These are phyloP conservation scores for Tuta absoluta DNA, from an alignment of 2,888 invertebrate genomes.

Conservation along the genomic window DNA sequence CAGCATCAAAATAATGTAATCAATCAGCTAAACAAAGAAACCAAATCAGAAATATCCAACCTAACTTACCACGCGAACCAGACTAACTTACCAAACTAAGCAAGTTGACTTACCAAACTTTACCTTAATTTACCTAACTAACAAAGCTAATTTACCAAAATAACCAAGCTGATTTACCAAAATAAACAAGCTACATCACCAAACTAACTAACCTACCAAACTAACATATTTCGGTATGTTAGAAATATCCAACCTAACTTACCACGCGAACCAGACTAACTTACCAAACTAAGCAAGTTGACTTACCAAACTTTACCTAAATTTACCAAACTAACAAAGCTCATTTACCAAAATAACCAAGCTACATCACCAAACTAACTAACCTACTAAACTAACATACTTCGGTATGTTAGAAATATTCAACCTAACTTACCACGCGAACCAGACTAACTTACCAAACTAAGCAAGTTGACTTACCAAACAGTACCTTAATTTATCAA, in stretches of 20 bases:
- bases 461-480: too few relatives aligned
- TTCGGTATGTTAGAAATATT: too few relatives aligned
- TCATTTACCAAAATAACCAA: too few relatives aligned
- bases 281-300: not conserved
- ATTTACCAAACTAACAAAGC: not conserved
- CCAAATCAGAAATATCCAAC: not conserved
- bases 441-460: too few relatives aligned
- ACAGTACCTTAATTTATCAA: not conserved
- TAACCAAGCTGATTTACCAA: not conserved
- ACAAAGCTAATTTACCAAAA: not conserved
- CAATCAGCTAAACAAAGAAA: too few relatives aligned
- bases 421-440: too few relatives aligned
- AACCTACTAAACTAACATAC: too few relatives aligned
- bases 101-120: not conserved
- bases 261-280: not conserved
- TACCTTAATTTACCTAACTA: not conserved
- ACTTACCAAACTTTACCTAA: not conserved
- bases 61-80: not conserved
- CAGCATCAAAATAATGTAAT: too few relatives aligned
- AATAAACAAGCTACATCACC: not conserved
- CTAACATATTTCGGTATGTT: too few relatives aligned
- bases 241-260: not conserved
- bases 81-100: not conserved
- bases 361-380: too few relatives aligned
- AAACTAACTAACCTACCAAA: too few relatives aligned